A percentile compares a stretch with the other conserved stretches of the same genome.
Conservation (phyloP, 2,797 vertebrate species). For the Anabas testudineus region DNA sequence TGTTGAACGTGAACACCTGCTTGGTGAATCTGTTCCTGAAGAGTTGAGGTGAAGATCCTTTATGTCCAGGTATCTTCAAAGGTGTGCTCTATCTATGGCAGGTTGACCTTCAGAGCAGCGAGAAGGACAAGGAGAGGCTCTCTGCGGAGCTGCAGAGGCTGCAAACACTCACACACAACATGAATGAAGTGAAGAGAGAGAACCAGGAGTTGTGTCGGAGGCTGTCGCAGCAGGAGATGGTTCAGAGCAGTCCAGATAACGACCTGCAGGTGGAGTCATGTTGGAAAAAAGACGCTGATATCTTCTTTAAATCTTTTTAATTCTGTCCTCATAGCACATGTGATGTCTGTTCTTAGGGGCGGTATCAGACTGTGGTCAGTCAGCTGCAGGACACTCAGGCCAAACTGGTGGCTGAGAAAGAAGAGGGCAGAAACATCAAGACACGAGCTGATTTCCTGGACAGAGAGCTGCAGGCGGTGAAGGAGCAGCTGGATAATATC, state of each 20-base stretch:
- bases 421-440: slow-evolving; percentile 17
- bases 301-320: not conserved
- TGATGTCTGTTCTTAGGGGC: slow-evolving; percentile 28
- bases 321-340: not conserved
- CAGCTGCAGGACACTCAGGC: slow-evolving; percentile 65
- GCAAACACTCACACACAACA: slow-evolving; percentile 21
- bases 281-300: not conserved
- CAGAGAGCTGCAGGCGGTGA: slow-evolving; percentile 36
- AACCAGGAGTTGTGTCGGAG: slow-evolving; percentile 59
- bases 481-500: slow-evolving; percentile 43
- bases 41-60: too few relatives aligned
- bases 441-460: slow-evolving; percentile 33
- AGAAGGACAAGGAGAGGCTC: slow-evolving; percentile 74
- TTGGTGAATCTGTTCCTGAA: too few relatives aligned
- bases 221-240: slow-evolving; percentile 49
- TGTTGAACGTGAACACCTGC: too few relatives aligned
- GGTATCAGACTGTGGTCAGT: slow-evolving; percentile 48
- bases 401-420: slow-evolving; percentile 59
- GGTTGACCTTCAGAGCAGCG: slow-evolving; percentile 81
- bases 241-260: slow-evolving; percentile 30
- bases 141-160: slow-evolving; percentile 65
- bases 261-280: slow-evolving; percentile 58
- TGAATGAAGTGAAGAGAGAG: slow-evolving; percentile 63
- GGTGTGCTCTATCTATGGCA: slow-evolving; percentile 41
- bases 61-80: not conserved